Evolutionary conservation across 2,888 invertebrate genomes (phyloP), one percentile per base, ranked within the genome.

Genomic region (Seira ritae): DNA sequence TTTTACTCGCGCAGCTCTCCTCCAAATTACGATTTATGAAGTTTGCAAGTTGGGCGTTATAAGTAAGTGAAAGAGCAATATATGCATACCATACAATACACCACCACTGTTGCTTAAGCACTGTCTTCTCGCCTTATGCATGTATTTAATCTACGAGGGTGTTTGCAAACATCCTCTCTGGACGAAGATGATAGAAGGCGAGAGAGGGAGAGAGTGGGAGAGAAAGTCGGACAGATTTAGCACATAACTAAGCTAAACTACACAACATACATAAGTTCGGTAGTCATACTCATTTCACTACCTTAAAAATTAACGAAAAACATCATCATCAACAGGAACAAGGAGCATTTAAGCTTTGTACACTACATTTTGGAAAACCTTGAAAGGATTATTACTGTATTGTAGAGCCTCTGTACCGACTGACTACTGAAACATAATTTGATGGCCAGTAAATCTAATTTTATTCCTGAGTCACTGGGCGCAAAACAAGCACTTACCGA

Each of bases 401-500:
- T n/a, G 6, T n/a, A 55, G 55, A 55, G 55, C 3, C 15, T 55
- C 6, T 55, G n/a, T 55, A 55, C 31, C 31, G 2, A 2, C 31
- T 8, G 2, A 2, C 31, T 31, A 31, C 31, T 55, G 55, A 17
- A 55, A 12, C 15, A 15, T 55, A 17, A 55, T 55, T 55, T 55
- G 55, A 55, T 55, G 55, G 15, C 55, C 55, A 55, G 6, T 55
- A 55, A 55, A 55, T 55, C 55, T 55, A 55, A 55, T 55, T 55
- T 55, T 55, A 55, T 15, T 17, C 55, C 12, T 55, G 55, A 55
- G 55, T 55, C 55, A 55, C 17, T 55, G 55, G 55, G 17, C 15
- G 55, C 1, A 55, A 55, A 55, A 55, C 55, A 55, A 55, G 55
- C 3, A 55, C 31, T 2, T 8, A 8, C 31, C 8, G 55, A 55